Base-by-base conservation (phyloP, 2,113 vertebrate genomes). In the Carettochelys insculpta region DNA sequence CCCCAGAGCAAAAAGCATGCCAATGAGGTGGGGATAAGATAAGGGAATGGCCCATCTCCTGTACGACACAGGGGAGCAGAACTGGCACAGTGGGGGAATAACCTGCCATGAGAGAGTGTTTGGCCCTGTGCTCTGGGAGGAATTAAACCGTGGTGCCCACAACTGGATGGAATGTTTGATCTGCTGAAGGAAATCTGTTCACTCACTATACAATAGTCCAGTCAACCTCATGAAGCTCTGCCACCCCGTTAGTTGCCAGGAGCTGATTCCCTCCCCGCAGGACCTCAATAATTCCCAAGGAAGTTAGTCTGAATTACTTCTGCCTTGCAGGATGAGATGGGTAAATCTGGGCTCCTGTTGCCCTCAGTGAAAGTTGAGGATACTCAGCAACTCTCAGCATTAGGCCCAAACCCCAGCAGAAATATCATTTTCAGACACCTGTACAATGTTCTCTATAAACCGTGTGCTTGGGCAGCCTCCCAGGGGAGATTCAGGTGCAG, bases 341-440 rank as follows among this genome's bases (percentile, higher is more conserved):
- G 45, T 45, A 34, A 38, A 45, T 81, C 81, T 86, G 29, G 34
- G 48, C 54, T 79, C 61, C 73, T 82, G 48, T 9, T 53, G 65
- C 24, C 75, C 53, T 81, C 71, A 47, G 34, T 77, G 68, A 61
- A 85, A 89, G 22, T 11, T 65, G 31, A 8, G 89, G 38, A 90
- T 87, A 9, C 47, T 90, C 84, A 83, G 34, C 11, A 47, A 79
- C 17, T 41, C 83, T n/a, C 20, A 76, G 77, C 38, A 82, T 58
- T 79, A 80, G 88, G 29, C 4, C 51, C 29, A 68, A 77, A 92
- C 90, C 87, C 3, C 68, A 6, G 87, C 43, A 7, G 90, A 89
- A 94, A 91, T 24, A n/a, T n/a, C n/a, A n/a, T n/a, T n/a, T n/a
- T n/a, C n/a, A n/a, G n/a, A n/a, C n/a, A n/a, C n/a, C n/a, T n/a